Percentiles rank a stretch among this genome's conserved stretches.
Conservation (phyloP, 2,888 invertebrate species). For the Epicampocera succincta region DNA sequence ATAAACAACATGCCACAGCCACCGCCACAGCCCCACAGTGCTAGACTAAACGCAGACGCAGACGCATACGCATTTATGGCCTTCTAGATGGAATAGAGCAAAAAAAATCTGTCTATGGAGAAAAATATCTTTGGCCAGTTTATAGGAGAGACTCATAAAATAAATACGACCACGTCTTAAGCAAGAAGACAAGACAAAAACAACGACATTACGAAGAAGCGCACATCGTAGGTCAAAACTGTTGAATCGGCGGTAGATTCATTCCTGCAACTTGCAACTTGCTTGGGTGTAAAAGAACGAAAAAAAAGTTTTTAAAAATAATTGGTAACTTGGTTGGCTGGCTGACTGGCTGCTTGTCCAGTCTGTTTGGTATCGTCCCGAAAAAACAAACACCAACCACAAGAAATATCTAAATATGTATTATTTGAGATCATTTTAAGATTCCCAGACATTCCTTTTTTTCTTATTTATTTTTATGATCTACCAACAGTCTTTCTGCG, state of each 20-base stretch:
- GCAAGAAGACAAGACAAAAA: not conserved
- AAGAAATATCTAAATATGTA: conserved; percentile 42
- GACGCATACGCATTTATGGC: conserved; percentile 64
- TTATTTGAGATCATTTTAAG: conserved; percentile 58
- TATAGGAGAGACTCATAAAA: conserved; percentile 43
- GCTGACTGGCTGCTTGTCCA: not conserved
- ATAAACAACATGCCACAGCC: conserved; percentile 30
- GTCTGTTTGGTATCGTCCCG: conserved; percentile 18
- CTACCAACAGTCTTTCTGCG: conserved; percentile 47
- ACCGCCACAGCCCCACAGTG: conserved; percentile 37
- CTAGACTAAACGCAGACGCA: conserved; percentile 62
- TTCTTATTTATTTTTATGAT: conserved; percentile 55
- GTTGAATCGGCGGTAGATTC: conserved; percentile 41
- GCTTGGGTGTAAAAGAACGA: conserved; percentile 11
- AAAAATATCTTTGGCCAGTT: conserved; percentile 32
- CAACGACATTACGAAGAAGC: conserved; percentile 7
- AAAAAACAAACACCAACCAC: conserved; percentile 35
- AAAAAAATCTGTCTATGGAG: conserved; percentile 11
- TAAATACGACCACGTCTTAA: conserved; percentile 20
- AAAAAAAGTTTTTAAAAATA: conserved; percentile 20
- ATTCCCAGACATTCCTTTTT: conserved; percentile 60
- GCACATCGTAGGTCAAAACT: conserved; percentile 39
- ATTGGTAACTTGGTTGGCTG: conserved; percentile 32
- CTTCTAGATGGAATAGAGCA: conserved; percentile 30
- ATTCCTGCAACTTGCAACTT: conserved; percentile 32